Conservation (phyloP, 2,797 vertebrate species). For the Gymnopithys bicolor region DNA sequence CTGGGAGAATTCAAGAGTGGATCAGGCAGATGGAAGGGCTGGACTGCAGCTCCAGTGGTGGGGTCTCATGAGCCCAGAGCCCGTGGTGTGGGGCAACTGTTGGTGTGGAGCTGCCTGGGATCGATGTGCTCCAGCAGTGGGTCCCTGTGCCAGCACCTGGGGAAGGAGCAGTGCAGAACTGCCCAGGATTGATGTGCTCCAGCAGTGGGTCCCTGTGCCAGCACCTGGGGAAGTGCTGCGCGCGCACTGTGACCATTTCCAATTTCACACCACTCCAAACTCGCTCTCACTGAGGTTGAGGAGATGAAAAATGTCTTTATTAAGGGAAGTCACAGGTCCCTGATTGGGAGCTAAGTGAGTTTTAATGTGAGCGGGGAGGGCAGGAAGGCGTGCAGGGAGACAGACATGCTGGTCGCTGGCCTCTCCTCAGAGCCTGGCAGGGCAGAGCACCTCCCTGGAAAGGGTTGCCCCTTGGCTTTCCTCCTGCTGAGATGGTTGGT, state of each 20-base stretch:
- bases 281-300: background rate
- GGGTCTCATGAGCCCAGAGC: background rate
- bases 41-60: rapidly evolving
- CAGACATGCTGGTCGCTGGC: background rate
- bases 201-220: background rate
- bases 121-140: background rate
- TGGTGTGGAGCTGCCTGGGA: background rate
- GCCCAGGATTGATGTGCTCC: background rate
- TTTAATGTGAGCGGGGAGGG: background rate
- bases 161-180: background rate
- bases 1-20: background rate
- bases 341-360: background rate
- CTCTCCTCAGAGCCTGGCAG: background rate
- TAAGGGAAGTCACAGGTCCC: constrained; percentile 1
- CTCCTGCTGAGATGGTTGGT: background rate
- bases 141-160: background rate
- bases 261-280: constrained; percentile 48
- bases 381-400: background rate
- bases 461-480: background rate
- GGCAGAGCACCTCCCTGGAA: background rate
- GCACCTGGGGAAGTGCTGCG: background rate
- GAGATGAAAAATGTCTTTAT: constrained; percentile 48
- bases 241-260: constrained; percentile 1
- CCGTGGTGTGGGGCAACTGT: too few relatives aligned
- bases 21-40: background rate